phyloP scores from a whole-genome alignment of 35 echinoderm and acorn worm species.

The Ptychodera flava region DNA sequence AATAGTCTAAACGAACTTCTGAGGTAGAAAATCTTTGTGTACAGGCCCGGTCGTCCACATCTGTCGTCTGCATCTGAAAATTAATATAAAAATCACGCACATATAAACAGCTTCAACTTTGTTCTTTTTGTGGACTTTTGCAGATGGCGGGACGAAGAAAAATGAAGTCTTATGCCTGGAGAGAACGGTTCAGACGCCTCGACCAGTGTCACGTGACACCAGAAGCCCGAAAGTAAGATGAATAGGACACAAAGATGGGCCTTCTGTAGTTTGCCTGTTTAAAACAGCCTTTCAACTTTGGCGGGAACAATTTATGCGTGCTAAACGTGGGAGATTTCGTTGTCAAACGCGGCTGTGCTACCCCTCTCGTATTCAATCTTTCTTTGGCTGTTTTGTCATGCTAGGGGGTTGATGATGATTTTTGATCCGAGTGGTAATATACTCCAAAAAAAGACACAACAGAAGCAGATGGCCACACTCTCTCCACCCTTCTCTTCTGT shows the following conservation, averaged over 20 bases:
- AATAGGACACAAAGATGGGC: not conserved
- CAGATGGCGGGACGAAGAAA: not conserved
- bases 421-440: not conserved
- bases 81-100: slow-evolving; percentile 2
- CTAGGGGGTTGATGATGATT: not conserved
- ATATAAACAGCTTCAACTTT: not conserved
- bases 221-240: not conserved
- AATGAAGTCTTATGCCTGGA: not conserved
- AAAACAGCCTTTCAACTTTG: not conserved
- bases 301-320: not conserved
- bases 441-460: not conserved
- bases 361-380: not conserved
- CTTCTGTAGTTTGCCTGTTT: not conserved
- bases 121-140: not conserved
- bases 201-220: not conserved
- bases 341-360: not conserved
- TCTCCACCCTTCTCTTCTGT: no score
- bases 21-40: not conserved
- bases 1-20: not conserved
- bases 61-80: not conserved
- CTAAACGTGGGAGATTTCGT: not conserved
- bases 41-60: not conserved
- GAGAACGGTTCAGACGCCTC: not conserved
- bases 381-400: not conserved
- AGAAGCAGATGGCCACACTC: not conserved